A percentile compares a stretch with the other conserved stretches of the same genome.
Evolutionary conservation across 2,888 invertebrate species (phyloP).

Genomic region (Cryptops parisi): DNA sequence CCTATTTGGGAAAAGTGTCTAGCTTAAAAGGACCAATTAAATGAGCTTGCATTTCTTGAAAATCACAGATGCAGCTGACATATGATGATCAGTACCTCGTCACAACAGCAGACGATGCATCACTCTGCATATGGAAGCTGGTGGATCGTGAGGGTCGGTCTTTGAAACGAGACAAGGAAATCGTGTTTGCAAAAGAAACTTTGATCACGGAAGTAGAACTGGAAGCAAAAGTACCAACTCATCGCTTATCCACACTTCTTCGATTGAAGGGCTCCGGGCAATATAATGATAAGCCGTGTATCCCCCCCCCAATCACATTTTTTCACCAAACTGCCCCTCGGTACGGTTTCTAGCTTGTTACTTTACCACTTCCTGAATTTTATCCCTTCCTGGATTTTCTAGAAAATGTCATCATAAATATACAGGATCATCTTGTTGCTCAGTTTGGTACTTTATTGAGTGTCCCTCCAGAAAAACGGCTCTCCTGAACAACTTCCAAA

Average conservation of each 20-base stretch:
- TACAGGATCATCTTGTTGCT: too few relatives aligned
- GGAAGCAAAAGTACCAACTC: conserved; percentile 67
- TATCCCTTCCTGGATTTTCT: neutral
- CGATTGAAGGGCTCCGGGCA: too few relatives aligned
- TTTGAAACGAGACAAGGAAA: conserved; percentile 53
- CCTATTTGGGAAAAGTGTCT: neutral
- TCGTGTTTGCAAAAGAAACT: conserved; percentile 62
- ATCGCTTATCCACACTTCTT: too few relatives aligned
- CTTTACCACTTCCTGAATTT: too few relatives aligned
- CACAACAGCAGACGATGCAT: conserved; percentile 59
- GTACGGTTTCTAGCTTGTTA: too few relatives aligned
- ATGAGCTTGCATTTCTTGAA: neutral
- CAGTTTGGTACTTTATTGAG: too few relatives aligned
- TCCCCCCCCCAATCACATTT: too few relatives aligned
- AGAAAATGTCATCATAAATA: neutral
- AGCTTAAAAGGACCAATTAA: neutral
- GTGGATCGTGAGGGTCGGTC: conserved; percentile 43
- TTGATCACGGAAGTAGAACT: conserved; percentile 58
- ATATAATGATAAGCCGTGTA: too few relatives aligned
- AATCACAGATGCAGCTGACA: conserved; percentile 8
- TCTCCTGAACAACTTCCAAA: too few relatives aligned
- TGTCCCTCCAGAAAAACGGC: too few relatives aligned
- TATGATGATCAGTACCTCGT: conserved; percentile 34
- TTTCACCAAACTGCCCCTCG: too few relatives aligned
- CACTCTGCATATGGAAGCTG: conserved; percentile 71